Evolutionary conservation across 1,140 invertebrate genomes (phyloP).

Genomic region (Drosophila miranda): DNA sequence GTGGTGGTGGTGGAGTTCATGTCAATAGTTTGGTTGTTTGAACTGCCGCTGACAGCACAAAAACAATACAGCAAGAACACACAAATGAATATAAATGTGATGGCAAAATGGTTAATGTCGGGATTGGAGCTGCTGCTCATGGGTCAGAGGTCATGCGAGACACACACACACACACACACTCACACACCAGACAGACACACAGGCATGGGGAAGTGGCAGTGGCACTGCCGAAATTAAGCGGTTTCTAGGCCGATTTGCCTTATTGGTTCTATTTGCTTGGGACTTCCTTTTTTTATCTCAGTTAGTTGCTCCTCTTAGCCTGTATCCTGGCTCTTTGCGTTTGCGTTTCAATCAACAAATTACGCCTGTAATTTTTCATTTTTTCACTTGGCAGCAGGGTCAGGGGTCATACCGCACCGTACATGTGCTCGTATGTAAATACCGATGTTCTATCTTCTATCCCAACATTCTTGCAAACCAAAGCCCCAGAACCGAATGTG

Average conservation of each 20-base stretch:
- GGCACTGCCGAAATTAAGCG: slow-evolving; percentile 18
- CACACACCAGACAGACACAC: neutral
- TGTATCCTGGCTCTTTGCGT: slow-evolving; percentile 3
- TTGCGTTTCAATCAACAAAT: slow-evolving; percentile 43
- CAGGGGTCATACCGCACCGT: slow-evolving; percentile 29
- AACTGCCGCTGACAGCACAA: slow-evolving; percentile 36
- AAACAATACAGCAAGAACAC: neutral
- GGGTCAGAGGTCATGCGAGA: slow-evolving; percentile 35
- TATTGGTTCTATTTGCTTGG: slow-evolving; percentile 26
- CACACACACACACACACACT: slow-evolving; percentile 2
- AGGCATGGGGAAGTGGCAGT: too few species aligned
- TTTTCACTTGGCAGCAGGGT: slow-evolving; percentile 42
- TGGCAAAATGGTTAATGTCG: slow-evolving; percentile 36
- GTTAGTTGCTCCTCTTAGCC: neutral
- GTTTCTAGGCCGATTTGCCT: slow-evolving; percentile 13
- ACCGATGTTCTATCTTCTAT: slow-evolving; percentile 28
- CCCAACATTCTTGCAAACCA: slow-evolving; percentile 9
- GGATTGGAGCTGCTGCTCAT: neutral
- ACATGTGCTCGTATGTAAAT: slow-evolving; percentile 42
- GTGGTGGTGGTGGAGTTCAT: neutral
- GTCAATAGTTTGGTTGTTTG: slow-evolving; percentile 39
- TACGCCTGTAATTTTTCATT: slow-evolving; percentile 42
- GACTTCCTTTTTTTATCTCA: slow-evolving; percentile 1
- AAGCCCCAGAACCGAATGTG: slow-evolving; percentile 4
- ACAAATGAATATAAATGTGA: slow-evolving; percentile 45